Base-by-base conservation (phyloP, 2,113 vertebrate species). In the Ursus arctos region DNA sequence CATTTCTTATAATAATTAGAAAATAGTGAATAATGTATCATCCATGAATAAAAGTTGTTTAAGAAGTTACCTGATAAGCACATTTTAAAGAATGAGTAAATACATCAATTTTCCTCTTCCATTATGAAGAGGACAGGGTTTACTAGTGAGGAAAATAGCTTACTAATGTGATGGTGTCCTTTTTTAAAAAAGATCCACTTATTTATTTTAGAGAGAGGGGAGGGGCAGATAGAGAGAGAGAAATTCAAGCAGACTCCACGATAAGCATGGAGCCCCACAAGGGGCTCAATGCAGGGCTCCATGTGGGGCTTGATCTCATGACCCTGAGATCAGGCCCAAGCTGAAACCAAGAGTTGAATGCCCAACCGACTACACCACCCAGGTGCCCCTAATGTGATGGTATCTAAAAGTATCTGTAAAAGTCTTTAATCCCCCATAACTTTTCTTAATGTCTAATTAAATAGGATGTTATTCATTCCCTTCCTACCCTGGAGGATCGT, bases 21-120 rank as follows among this genome's bases (percentile, higher is more conserved):
- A 85, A 92, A 61, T 51, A 80, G 49, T 95, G 85, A 94, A 31
- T 59, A 80, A 85, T 74, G 19, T 76, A 31, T 93, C 63, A 89
- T 40, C 72, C 74, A 85, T 76, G 65, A 86, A 53, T 81, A 36
- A 86, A 95, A 90, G 8, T 74, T 51, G 33, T 31, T 94, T 80
- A 94, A 63, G 77, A 81, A 92, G 43, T 92, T 92, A 76, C 67
- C 67, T 93, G 21, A 19, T 67, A 93, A 82, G 40, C 59, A 93
- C 8, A 82, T 59, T 93, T 89, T 81, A 81, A 21, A 19, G 36
- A 92, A 89, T 69, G 26, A 76, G 49, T 40, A 90, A 92, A n/a
- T 67, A 96, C 2, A 31, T 72, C 26, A 59, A 21, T 88, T 94
- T 92, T 19, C 36, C 36, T 92, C 53, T 89, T 74, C n/a, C 28